A percentile compares a stretch with the other conserved stretches of the same genome.
Conservation (phyloP, 2,888 invertebrate species). For the Abrostola triplasia region DNA sequence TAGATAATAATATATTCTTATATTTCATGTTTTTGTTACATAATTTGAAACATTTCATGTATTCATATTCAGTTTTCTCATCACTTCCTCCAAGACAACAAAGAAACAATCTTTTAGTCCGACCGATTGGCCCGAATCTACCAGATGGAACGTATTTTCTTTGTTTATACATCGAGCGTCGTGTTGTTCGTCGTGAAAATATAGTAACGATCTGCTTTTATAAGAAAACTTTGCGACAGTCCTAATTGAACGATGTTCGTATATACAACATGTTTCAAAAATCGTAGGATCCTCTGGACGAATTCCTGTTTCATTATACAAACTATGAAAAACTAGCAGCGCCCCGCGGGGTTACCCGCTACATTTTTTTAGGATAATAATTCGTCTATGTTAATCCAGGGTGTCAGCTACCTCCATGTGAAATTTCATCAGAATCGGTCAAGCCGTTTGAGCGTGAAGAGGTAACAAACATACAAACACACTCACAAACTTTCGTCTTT, state of each 20-base stretch:
- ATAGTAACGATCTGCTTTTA: conserved; percentile 55
- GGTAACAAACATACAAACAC: too few species aligned
- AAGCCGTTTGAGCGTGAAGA: too few species aligned
- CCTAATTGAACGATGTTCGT: conserved; percentile 55
- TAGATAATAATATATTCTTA: conserved; percentile 18
- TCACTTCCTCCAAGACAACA: conserved; percentile 40
- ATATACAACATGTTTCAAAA: conserved; percentile 2
- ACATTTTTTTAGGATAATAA: too few species aligned
- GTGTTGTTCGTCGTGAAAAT: conserved; percentile 59
- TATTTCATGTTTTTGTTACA: conserved; percentile 20
- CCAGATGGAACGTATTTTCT: conserved; percentile 58
- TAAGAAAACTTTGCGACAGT: conserved; percentile 57
- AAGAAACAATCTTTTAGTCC: conserved; percentile 59
- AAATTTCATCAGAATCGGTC: too few species aligned
- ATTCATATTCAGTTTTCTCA: conserved; percentile 34
- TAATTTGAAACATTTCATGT: conserved; percentile 47
- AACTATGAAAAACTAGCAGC: too few species aligned
- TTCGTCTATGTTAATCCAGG: too few species aligned
- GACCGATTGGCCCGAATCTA: conserved; percentile 55
- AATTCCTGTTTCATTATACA: too few species aligned
- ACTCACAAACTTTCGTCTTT: too few species aligned
- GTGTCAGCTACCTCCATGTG: too few species aligned
- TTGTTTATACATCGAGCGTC: conserved; percentile 47
- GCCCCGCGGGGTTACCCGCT: too few species aligned
- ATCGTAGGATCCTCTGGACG: too few species aligned